Percentiles rank a stretch among this genome's conserved stretches.
Evolutionary conservation across 2,797 vertebrate species (phyloP).

Genomic region (Knipowitschia caucasica): DNA sequence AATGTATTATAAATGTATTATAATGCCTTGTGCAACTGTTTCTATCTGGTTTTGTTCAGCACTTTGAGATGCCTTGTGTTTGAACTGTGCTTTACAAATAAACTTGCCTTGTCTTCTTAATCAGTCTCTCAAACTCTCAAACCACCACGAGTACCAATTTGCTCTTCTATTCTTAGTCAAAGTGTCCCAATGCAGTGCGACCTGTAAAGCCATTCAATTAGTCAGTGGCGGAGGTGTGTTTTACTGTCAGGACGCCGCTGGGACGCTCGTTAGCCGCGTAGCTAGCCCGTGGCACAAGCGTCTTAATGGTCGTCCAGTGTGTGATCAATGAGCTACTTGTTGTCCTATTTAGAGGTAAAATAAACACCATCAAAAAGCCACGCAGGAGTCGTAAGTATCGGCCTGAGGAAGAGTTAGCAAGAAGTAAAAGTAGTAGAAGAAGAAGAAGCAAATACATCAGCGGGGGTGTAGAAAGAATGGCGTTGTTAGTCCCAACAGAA

Average conservation of each 20-base stretch:
- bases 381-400: background rate
- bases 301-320: background rate
- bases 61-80: no score
- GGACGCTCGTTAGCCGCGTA: constrained; percentile 3
- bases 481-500: no score
- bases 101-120: no score
- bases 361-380: background rate
- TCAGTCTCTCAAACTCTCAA: background rate
- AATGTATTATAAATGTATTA: no score
- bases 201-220: constrained; percentile 1
- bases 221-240: background rate
- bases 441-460: no score
- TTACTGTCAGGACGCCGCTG: background rate
- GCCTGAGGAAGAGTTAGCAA: background rate
- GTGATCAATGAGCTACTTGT: background rate
- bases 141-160: background rate
- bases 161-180: background rate
- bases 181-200: background rate
- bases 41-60: no score
- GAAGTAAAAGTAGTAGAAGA: no score
- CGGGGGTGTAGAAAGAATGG: no score
- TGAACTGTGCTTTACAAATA: no score
- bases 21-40: no score
- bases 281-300: no score
- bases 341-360: constrained; percentile 1